Conservation (phyloP, 2,888 invertebrate species). For the Troides oblongomaculatus region DNA sequence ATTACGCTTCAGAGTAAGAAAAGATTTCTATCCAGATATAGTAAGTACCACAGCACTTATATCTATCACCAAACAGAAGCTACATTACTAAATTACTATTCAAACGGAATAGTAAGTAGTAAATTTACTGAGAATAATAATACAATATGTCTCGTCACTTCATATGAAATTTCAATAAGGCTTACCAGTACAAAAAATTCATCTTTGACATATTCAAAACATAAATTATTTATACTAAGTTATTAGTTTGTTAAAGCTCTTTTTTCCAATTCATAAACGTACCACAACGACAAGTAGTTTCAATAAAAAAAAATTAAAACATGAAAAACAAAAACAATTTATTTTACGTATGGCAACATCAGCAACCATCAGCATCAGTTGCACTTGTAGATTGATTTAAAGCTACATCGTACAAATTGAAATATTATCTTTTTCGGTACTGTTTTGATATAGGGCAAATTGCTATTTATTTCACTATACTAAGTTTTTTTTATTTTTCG, state of each 20-base stretch:
- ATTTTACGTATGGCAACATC: slow-evolving; percentile 15
- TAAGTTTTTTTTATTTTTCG: not conserved
- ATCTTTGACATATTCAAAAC: no score
- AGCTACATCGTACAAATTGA: slow-evolving; percentile 27
- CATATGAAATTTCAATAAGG: no score
- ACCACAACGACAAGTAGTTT: not conserved
- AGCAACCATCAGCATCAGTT: slow-evolving; percentile 12
- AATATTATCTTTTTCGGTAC: slow-evolving; percentile 23
- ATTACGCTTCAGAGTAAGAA: not conserved
- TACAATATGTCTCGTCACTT: no score
- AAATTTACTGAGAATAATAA: no score
- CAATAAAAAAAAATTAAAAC: not conserved
- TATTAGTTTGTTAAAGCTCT: not conserved
- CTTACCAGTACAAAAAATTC: no score
- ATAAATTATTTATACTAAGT: no score
- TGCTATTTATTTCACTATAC: slow-evolving; percentile 16
- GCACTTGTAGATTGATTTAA: slow-evolving; percentile 20
- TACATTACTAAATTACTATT: no score
- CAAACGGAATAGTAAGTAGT: no score
- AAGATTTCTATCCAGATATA: not conserved
- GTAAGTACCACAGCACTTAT: not conserved
- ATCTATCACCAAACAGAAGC: not conserved
- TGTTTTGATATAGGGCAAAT: slow-evolving; percentile 18
- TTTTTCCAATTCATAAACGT: not conserved
- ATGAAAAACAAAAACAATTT: slow-evolving; percentile 12